Percentiles rank a stretch among this genome's conserved stretches.
phyloP scores from a whole-genome alignment of 2,888 invertebrate species.

The Iphiclides podalirius region DNA sequence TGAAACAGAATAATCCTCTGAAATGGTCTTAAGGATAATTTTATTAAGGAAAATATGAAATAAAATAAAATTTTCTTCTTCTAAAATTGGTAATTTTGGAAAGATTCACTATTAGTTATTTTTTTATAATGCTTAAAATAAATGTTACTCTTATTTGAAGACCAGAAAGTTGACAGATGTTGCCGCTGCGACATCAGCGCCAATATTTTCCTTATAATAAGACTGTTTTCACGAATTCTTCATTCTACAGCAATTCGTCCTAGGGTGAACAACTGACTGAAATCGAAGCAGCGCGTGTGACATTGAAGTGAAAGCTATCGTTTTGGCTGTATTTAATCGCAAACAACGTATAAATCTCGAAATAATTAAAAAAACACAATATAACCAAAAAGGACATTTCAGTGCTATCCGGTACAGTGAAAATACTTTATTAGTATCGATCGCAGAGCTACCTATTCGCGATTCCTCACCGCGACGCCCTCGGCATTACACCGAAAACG shows the following conservation, averaged over 20 bases:
- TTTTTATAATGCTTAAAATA: background rate
- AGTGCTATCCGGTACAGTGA: constrained; percentile 31
- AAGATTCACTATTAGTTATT: background rate
- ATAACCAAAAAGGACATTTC: constrained; percentile 35
- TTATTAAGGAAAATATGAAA: background rate
- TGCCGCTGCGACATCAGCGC: constrained; percentile 64
- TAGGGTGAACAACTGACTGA: constrained; percentile 68
- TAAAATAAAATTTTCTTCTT: background rate
- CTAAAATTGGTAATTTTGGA: no score
- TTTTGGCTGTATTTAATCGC: no score
- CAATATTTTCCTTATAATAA: constrained; percentile 76
- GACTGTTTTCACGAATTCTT: constrained; percentile 76
- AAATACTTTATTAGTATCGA: constrained; percentile 42
- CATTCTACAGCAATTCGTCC: constrained; percentile 75
- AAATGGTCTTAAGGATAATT: background rate
- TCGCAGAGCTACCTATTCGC: constrained; percentile 44
- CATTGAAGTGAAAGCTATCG: constrained; percentile 69
- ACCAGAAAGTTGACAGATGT: constrained; percentile 38
- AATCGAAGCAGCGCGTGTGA: constrained; percentile 57
- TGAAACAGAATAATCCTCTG: background rate
- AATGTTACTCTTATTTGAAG: background rate
- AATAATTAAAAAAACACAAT: constrained; percentile 32
- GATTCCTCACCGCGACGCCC: constrained; percentile 45
- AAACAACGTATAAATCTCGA: no score
- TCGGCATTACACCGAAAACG: constrained; percentile 61